phyloP scores from a whole-genome alignment of 1,140 invertebrate genomes.

The Drosophila kikkawai region DNA sequence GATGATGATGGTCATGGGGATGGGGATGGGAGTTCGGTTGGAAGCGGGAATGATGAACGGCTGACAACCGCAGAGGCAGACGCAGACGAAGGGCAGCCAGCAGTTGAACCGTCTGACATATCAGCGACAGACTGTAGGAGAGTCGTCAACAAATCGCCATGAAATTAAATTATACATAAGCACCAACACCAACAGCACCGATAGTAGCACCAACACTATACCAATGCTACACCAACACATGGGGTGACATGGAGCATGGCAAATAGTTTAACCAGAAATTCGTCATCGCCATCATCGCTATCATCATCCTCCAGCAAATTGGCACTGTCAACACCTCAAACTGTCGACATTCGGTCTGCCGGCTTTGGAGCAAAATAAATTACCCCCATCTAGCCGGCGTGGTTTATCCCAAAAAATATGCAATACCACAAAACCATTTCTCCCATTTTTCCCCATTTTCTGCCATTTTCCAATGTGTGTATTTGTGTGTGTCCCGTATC shows the following conservation, averaged over 20 bases:
- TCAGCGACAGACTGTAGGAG: constrained; percentile 46
- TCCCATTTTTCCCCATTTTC: constrained; percentile 2
- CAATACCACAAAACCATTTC: constrained; percentile 2
- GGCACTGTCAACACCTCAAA: constrained; percentile 71
- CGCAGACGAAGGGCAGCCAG: neutral
- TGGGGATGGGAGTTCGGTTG: constrained; percentile 38
- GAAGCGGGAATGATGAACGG: constrained; percentile 67
- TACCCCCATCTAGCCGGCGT: constrained; percentile 19
- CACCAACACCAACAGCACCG: constrained; percentile 31
- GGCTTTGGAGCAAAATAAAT: constrained; percentile 37
- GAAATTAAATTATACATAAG: constrained; percentile 77
- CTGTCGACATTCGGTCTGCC: constrained; percentile 18
- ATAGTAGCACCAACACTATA: constrained; percentile 12
- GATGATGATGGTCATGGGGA: constrained; percentile 14
- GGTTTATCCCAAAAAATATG: constrained; percentile 38
- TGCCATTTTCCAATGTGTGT: neutral
- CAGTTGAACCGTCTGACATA: constrained; percentile 28
- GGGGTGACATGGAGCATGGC: constrained; percentile 33
- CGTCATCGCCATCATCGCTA: constrained; percentile 64
- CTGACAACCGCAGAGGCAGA: constrained; percentile 59
- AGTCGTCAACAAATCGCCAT: constrained; percentile 70
- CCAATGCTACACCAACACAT: constrained; percentile 16
- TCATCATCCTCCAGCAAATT: constrained; percentile 67
- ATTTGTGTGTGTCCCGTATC: neutral
- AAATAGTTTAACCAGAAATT: constrained; percentile 82